Evolutionary conservation across 2,797 vertebrate species (phyloP).

Genomic region (Margarornis squamiger): DNA sequence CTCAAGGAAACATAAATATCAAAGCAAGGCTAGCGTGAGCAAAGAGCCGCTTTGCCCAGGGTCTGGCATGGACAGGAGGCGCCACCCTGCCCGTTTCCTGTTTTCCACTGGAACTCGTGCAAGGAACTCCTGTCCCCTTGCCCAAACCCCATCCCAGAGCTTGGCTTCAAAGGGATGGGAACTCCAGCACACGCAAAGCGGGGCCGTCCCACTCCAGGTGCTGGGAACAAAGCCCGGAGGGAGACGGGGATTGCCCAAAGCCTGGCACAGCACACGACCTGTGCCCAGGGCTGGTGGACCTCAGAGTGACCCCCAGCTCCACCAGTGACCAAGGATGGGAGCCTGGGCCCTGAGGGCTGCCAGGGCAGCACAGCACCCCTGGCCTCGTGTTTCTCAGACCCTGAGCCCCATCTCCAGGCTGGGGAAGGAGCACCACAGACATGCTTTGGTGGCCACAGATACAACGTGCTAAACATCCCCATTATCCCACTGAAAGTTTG

Average conservation of each 20-base stretch:
- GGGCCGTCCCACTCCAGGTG: accelerated
- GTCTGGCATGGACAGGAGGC: slow-evolving; percentile 4
- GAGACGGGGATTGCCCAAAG: background rate
- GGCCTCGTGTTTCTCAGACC: background rate
- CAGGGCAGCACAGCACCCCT: background rate
- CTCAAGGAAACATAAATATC: slow-evolving; percentile 28
- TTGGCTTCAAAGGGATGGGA: background rate
- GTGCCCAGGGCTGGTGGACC: background rate
- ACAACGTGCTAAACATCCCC: background rate
- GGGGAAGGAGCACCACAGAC: background rate
- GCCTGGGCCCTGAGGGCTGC: background rate
- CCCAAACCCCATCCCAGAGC: background rate
- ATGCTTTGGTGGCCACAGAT: background rate
- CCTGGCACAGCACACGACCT: accelerated
- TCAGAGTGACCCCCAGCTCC: background rate
- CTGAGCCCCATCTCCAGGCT: background rate
- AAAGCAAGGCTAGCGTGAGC: background rate
- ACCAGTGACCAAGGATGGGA: accelerated
- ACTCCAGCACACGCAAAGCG: accelerated
- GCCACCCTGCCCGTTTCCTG: slow-evolving; percentile 46
- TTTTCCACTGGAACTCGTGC: background rate
- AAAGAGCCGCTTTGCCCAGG: background rate
- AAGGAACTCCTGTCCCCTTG: background rate
- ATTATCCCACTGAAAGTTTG: background rate
- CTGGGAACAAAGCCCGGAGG: background rate